Evolutionary conservation across 2,113 vertebrate species (phyloP), one percentile per base, ranked within the genome.

Genomic region (Oreochromis spilurus): DNA sequence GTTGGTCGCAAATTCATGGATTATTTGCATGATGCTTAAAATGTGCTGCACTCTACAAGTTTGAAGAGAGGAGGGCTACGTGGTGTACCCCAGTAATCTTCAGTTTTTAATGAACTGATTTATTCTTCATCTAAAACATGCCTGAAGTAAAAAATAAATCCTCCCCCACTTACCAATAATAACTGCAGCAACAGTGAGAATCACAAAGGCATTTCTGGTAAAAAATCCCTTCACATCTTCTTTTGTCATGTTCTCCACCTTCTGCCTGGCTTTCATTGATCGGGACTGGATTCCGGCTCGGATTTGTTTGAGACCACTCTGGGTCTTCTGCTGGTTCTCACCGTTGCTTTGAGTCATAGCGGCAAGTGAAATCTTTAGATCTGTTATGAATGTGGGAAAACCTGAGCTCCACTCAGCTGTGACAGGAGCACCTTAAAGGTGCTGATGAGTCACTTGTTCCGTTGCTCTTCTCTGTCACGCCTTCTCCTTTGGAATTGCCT

Each of bases 141-240:
- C 52, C 34, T 29, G 5, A 55, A 4, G 11, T n/a, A 62, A 17
- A 36, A 53, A 50, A 14, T 7, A 70, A 19, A 24, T 13, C 19
- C 4, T 1, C 17, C 2, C 4, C 45, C 10, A 97, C 98, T 97
- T 89, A 99, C 99, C 99, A 57, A 98, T 93, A 92, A 99, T 95
- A 86, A 99, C 99, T 4, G 97, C 99, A 8, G 95, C 89, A n/a
- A 99, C 40, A 0, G 99, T 99, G 89, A 99, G 96, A 57, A 99
- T 96, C 84, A 99, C 98, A 93, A 99, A 99, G 79, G 97, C 97
- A 91, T 99, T 99, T 95, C 96, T 96, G 58, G 96, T 92, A 80
- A 99, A 95, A 95, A 97, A 99, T 92, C 95, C 94, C 92, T 97
- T 98, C 80, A 99, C 95, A 57, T 97, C 97, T 2, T 97, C 94